A percentile compares a stretch with the other conserved stretches of the same genome.
Conservation (phyloP, 2,113 vertebrate genomes). For the Percina caprodes region DNA sequence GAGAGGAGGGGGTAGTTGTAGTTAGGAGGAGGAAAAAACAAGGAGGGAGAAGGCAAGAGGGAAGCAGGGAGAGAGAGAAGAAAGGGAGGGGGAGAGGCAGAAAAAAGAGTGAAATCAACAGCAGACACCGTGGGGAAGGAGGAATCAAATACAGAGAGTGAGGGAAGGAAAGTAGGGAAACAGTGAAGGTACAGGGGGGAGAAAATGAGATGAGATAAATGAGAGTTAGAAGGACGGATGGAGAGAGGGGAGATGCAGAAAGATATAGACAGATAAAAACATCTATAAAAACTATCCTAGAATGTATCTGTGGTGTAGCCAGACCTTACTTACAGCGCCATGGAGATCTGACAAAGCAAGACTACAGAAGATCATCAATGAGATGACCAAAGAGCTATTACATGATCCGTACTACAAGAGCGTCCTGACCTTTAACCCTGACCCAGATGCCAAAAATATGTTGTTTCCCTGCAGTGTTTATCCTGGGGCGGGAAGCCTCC, state of each 20-base stretch:
- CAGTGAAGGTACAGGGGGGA: neutral
- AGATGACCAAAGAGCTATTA: neutral
- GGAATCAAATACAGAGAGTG: neutral
- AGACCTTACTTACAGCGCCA: too few relatives aligned
- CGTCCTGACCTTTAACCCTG: constrained; percentile 15
- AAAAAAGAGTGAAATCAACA: too few relatives aligned
- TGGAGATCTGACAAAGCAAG: too few relatives aligned
- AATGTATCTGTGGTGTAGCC: too few relatives aligned
- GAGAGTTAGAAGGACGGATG: neutral
- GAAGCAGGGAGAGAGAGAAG: neutral
- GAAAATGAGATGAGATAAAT: neutral
- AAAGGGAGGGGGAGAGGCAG: too few relatives aligned
- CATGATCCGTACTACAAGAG: neutral
- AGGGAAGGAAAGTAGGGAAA: neutral
- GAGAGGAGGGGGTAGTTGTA: neutral
- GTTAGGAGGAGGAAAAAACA: constrained; percentile 4
- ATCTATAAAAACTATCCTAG: too few relatives aligned
- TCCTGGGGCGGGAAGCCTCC: constrained; percentile 15
- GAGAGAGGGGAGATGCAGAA: neutral
- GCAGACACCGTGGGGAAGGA: neutral
- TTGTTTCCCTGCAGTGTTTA: constrained; percentile 34
- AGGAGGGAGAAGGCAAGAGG: too few relatives aligned
- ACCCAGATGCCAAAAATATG: constrained; percentile 35
- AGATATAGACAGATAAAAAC: too few relatives aligned
- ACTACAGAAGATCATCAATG: neutral